phyloP scores from a whole-genome alignment of 1,140 invertebrate genomes.

The Oreohelix idahoensis region DNA sequence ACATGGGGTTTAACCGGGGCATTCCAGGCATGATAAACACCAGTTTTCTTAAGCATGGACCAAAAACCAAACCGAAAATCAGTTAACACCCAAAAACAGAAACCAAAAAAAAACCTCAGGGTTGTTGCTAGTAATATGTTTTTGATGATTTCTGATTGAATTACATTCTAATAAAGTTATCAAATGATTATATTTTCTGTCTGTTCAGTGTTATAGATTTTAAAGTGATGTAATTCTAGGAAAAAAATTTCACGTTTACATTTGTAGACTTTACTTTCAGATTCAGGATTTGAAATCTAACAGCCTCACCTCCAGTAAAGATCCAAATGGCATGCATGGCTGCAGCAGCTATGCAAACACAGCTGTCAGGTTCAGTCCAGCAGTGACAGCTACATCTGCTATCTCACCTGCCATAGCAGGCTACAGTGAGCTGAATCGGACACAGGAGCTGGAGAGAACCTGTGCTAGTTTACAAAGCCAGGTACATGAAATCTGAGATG shows the following conservation, averaged over 20 bases:
- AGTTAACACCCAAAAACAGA: too few relatives aligned
- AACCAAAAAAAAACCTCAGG: too few relatives aligned
- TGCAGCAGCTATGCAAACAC: not conserved
- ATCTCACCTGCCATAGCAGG: constrained; percentile 23
- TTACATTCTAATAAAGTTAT: too few relatives aligned
- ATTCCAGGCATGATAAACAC: too few relatives aligned
- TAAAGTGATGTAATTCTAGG: too few relatives aligned
- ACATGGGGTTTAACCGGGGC: too few relatives aligned
- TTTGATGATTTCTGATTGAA: too few relatives aligned
- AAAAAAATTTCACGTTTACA: too few relatives aligned
- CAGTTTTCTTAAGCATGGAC: too few relatives aligned
- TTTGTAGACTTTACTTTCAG: constrained; percentile 1
- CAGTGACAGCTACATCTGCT: not conserved
- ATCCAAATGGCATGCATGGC: not conserved
- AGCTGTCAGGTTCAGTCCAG: constrained; percentile 8
- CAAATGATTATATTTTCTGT: too few relatives aligned
- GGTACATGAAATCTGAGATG: constrained; percentile 50
- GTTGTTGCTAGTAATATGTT: too few relatives aligned
- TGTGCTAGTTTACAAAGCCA: constrained; percentile 66
- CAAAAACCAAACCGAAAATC: too few relatives aligned
- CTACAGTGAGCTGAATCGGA: constrained; percentile 50
- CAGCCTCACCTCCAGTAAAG: constrained; percentile 5
- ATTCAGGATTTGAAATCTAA: constrained; percentile 45
- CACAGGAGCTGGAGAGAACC: constrained; percentile 60
- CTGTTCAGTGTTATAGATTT: not conserved